Evolutionary conservation across 2,888 invertebrate genomes (phyloP), one percentile per base, ranked within the genome.

Genomic region (Xestia c-nigrum): DNA sequence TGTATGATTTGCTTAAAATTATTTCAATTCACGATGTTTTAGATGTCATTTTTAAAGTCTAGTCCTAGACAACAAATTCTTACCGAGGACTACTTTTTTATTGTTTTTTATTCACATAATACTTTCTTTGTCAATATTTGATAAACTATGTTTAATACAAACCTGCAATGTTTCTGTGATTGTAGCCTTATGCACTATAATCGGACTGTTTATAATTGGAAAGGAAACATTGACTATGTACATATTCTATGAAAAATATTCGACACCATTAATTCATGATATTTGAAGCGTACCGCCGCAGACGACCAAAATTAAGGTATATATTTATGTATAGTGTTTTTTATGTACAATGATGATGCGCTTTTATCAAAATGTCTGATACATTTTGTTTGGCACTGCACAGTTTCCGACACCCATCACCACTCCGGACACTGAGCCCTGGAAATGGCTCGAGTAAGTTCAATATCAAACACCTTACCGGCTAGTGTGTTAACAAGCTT

Each of bases 371-470:
- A 86, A 86, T 88, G 83, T 93, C 90, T 93, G 90, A 92, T 91
- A 89, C 88, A 83, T 90, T 91, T 90, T 91, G 90, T 94, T 94
- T 94, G 92, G 91, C 93, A 94, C 94, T 91, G 94, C 94, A 95
- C 98, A 98, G 98, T 98, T 98, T 97, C 98, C 98, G 94, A 98
- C 98, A 97, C 98, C 98, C 94, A 98, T 98, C 97, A 98, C 98
- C 97, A 98, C 98, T 95, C 98, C 98, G 97, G 98, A 98, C 97
- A 98, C 98, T 95, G 98, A 98, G 97, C 98, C 98, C 95, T 98
- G 98, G 98, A 98, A 98, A 97, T 98, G 98, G 98, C 98, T 98
- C 97, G 98, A 98, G 98, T 98, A 98, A 98, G 98, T 98, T 95
- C 75, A 87, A 85, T 57, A 84, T 79, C 81, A 83, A 83, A 85